phyloP scores from a whole-genome alignment of 2,113 vertebrate genomes.

The Rattus norvegicus region GRCr8 NC_086038.1:7500001-7500500 shows the following conservation, averaged over 20 bases:
- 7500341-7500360: too few species aligned
- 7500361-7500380: background rate
- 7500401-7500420: background rate
- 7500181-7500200: too few species aligned
- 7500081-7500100: too few species aligned
- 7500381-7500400: background rate
- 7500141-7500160: background rate
- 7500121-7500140: background rate
- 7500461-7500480: background rate
- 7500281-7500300: background rate
- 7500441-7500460: background rate
- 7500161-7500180: background rate
- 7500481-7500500: background rate
- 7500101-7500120: background rate
- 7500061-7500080: too few species aligned
- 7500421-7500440: constrained; percentile 1
- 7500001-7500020: too few species aligned
- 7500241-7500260: background rate
- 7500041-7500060: background rate
- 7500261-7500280: background rate
- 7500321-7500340: background rate
- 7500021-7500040: background rate
- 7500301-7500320: background rate
- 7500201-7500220: background rate
- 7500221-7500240: background rate